Conservation (phyloP, 2,888 invertebrate species). For the Andrena minutula region DNA sequence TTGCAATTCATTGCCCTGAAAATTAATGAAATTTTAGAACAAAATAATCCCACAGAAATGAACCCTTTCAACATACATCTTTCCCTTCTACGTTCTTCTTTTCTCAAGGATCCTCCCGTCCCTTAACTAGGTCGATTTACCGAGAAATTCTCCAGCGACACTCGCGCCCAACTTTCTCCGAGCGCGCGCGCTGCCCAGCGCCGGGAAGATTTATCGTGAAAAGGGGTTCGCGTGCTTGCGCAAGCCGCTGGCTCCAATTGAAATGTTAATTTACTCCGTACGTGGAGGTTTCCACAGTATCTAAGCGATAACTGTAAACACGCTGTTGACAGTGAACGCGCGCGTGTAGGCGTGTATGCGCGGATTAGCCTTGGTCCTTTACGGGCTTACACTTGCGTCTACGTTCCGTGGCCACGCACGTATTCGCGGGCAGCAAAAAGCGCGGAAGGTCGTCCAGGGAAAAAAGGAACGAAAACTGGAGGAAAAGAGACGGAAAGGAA, state of each 20-base stretch:
- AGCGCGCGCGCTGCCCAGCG: not conserved
- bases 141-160: slow-evolving; percentile 10
- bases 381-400: slow-evolving; percentile 6
- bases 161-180: slow-evolving; percentile 27
- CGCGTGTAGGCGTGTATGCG: slow-evolving; percentile 4
- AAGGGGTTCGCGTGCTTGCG: slow-evolving; percentile 27
- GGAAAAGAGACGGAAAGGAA: not conserved
- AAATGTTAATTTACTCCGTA: slow-evolving; percentile 61
- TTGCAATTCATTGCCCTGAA: too few relatives aligned
- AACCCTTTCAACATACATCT: not conserved
- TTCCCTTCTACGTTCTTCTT: not conserved
- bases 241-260: slow-evolving; percentile 32
- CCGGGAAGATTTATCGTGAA: slow-evolving; percentile 23
- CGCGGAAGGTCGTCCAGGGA: slow-evolving; percentile 14
- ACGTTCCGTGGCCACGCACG: slow-evolving; percentile 19
- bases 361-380: slow-evolving; percentile 58
- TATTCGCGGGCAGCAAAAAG: slow-evolving; percentile 12
- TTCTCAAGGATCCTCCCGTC: not conserved
- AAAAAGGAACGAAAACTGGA: not conserved
- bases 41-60: too few relatives aligned
- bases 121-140: slow-evolving; percentile 5
- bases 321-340: slow-evolving; percentile 34
- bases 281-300: slow-evolving; percentile 31
- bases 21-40: too few relatives aligned
- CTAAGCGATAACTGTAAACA: slow-evolving; percentile 48